Percentiles rank a stretch among this genome's conserved stretches.
Evolutionary conservation across 2,888 invertebrate species (phyloP).

Genomic region (Tyria jacobaeae): DNA sequence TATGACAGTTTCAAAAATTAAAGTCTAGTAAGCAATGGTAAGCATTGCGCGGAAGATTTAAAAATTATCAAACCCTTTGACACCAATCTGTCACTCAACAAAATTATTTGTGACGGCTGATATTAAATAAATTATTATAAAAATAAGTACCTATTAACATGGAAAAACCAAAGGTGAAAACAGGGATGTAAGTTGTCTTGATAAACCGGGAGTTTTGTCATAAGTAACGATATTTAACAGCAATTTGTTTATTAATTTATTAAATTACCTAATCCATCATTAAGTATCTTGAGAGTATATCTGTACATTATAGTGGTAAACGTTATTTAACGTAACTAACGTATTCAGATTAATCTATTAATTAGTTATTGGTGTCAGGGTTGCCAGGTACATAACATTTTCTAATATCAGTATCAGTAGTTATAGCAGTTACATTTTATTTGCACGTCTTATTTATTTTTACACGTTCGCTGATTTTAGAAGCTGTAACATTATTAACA

Average conservation of each 20-base stretch:
- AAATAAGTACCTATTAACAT: constrained; percentile 12
- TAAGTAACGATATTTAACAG: not conserved
- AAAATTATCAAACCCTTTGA: not conserved
- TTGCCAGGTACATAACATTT: not conserved
- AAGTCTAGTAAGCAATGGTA: not conserved
- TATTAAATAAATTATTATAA: constrained; percentile 6
- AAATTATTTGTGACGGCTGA: constrained; percentile 7
- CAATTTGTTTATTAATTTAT: not conserved
- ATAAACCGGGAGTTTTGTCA: not conserved
- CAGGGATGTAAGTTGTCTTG: not conserved
- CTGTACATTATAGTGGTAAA: not conserved
- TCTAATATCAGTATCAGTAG: not conserved
- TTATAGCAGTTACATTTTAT: not conserved
- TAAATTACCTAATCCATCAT: not conserved
- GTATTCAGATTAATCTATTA: not conserved
- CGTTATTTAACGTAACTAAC: too few relatives aligned
- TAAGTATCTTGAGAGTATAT: not conserved
- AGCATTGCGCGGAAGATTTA: not conserved
- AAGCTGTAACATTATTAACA: too few relatives aligned
- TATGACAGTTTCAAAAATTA: too few relatives aligned
- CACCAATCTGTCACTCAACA: constrained; percentile 5
- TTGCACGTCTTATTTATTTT: too few relatives aligned
- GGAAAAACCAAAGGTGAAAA: constrained; percentile 14
- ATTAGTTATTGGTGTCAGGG: not conserved
- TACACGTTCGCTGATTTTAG: too few relatives aligned